Base-by-base conservation (phyloP, 2,888 invertebrate genomes). In the Cheilosia grossa region DNA sequence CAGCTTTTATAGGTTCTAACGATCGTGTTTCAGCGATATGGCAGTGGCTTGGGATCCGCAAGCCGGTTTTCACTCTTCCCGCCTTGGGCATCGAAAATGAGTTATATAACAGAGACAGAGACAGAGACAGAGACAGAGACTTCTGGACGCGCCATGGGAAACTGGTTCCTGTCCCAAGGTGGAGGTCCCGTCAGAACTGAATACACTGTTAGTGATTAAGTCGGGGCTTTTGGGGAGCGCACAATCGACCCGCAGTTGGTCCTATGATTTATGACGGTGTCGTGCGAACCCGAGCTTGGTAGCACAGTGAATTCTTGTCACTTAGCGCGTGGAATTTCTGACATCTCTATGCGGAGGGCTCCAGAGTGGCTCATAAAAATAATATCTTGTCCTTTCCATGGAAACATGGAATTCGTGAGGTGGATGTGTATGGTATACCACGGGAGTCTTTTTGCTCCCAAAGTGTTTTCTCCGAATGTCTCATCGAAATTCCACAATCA, bases 331-430 rank as follows among this genome's bases (percentile, higher is more conserved):
- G 78, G 67, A 73, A 66, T 54, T 51, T 67, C 67, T 83, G 73
- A 83, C 82, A 74, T 79, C 79, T 83, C 79, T 79, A 83, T 83
- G 74, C 42, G 51, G 73, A 58, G 54, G 51, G 40, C 69, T 53
- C 37, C 17, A 17, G 24, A 17, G 69, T 17, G 15, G 15, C 51
- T 54, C 42, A 42, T 49, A 70, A 49, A 49, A 33, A 53, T 49
- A 30, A 27, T 24, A 15, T 47, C 47, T 49, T 70, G 58, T 58
- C 42, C 54, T 19, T 40, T 24, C n/a, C 7, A 47, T 75, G 67
- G 44, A 49, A 74, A 83, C 79, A 79, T 69, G 73, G 64, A 83
- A 79, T 70, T 83, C 82, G 82, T 83, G 82, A 83, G 67, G 58
- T 66, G 15, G 77, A 59, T 70, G 64, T 69, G 81, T 69, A 33